Evolutionary conservation across 2,888 invertebrate genomes (phyloP).

Genomic region (Agrypnus murinus): DNA sequence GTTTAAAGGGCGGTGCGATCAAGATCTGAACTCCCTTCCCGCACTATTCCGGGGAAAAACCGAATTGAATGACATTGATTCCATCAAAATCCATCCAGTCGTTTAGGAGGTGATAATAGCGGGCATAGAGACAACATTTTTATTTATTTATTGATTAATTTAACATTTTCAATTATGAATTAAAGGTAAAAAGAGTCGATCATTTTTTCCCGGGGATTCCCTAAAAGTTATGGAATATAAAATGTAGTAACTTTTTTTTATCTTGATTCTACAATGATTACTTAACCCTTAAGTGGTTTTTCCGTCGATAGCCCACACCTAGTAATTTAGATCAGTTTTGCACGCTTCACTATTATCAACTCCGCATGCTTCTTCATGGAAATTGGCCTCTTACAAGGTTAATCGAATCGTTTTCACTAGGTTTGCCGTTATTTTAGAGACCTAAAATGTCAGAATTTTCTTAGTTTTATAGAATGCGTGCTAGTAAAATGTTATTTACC

Average conservation of each 20-base stretch:
- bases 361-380: constrained; percentile 37
- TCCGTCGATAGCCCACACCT: constrained; percentile 24
- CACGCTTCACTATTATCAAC: constrained; percentile 28
- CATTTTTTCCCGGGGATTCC: no score
- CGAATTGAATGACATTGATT: no score
- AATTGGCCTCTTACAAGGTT: constrained; percentile 43
- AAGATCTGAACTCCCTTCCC: no score
- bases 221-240: neutral
- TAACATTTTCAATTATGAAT: no score
- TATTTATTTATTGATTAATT: no score
- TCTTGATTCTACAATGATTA: constrained; percentile 25
- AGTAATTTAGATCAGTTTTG: constrained; percentile 30
- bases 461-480: constrained; percentile 18
- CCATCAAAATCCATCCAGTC: no score
- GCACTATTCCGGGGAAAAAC: no score
- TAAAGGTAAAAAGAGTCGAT: no score
- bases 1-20: no score
- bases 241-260: neutral
- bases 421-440: constrained; percentile 25
- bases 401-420: constrained; percentile 41
- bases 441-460: constrained; percentile 6
- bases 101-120: no score
- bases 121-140: no score
- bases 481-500: constrained; percentile 19
- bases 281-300: constrained; percentile 26